Base-by-base conservation (phyloP, 1,140 invertebrate genomes). In the Fopius arisanus region DNA sequence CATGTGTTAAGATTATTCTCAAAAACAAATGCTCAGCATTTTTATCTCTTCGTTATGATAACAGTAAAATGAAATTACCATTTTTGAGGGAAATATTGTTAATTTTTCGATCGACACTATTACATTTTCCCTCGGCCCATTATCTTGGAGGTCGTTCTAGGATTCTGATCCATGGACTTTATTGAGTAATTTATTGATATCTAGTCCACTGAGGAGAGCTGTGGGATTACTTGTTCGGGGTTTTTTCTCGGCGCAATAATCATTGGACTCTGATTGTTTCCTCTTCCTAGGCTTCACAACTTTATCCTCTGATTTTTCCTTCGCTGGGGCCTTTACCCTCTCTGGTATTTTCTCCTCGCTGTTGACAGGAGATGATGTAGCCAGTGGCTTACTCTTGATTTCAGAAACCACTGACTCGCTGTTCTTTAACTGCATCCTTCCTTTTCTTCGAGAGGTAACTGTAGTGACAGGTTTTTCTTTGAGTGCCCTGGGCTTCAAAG, bases 151-250 rank as follows among this genome's bases (percentile, higher is more conserved):
- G 28, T 67, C 3, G 21, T 33, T 48, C 43, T 48, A 21, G 2
- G 63, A 48, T 10, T 26, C 77, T 40, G 80, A 80, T 67, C 82
- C 82, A 62, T 85, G 84, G 63, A 85, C 82, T 4, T 74, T 76
- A 12, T 77, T 79, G 23, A 85, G 73, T 71, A 85, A 82, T 62
- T 83, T 77, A 54, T 85, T 80, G 9, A 85, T 75, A 59, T 81
- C 72, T 28, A 85, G 66, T 67, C 80, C 81, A 21, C 59, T 84
- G 7, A 85, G 59, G 41, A 84, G 54, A 16, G 48, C 28, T 70
- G 78, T 77, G 0, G 82, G 82, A 72, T 84, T 77, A n/a, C 72
- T 75, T 41, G 69, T 67, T 2, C 65, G 74, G 7, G 62, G 21
- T 26, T 78, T 83, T 1, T 83, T 79, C 26, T 71, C 54, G 80